These are phyloP conservation scores for Melozone crissalis DNA, from an alignment of 2,113 vertebrate species.

Conservation along the genomic window DNA sequence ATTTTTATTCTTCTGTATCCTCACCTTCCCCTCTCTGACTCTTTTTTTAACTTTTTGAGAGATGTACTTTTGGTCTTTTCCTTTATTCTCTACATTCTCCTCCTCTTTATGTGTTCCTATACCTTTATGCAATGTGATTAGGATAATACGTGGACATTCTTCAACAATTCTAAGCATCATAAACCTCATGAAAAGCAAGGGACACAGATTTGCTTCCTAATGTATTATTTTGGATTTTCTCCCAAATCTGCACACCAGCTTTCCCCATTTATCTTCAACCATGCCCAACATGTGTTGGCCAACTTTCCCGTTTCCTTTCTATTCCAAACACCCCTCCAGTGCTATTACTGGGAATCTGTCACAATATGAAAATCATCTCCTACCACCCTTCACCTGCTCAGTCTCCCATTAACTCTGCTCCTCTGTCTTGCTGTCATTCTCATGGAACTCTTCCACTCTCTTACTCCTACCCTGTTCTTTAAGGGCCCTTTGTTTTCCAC, in stretches of 20 bases:
- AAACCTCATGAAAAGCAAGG: not conserved
- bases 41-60: not conserved
- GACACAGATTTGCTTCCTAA: not conserved
- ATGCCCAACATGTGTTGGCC: not conserved
- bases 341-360: not conserved
- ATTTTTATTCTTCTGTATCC: not conserved
- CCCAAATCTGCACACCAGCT: not conserved
- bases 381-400: not conserved
- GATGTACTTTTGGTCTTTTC: not conserved
- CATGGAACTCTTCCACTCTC: not conserved
- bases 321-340: not conserved
- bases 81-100: not conserved
- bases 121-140: not conserved
- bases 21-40: not conserved
- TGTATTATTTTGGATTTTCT: not conserved
- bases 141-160: not conserved
- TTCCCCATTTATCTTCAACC: not conserved
- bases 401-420: not conserved
- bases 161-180: not conserved
- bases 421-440: not conserved
- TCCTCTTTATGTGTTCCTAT: not conserved
- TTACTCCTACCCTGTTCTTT: not conserved
- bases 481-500: not conserved
- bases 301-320: not conserved
- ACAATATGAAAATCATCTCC: not conserved